These are phyloP conservation scores for Noctua janthe DNA, from an alignment of 2,888 invertebrate species.

Conservation along the genomic window DNA sequence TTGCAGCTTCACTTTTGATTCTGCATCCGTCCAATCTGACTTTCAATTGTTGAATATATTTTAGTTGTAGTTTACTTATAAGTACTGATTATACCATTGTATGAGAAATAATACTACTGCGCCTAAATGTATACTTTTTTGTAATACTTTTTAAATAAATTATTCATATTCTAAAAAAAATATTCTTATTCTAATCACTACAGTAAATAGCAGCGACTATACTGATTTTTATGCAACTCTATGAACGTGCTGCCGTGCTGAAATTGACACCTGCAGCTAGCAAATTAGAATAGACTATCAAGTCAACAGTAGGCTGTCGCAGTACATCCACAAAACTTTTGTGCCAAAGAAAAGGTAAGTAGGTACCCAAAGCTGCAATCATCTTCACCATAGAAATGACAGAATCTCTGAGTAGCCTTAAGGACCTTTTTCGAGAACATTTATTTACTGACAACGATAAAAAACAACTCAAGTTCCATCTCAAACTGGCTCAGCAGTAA, in stretches of 20 bases:
- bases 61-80: no score
- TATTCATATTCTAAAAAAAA: no score
- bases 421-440: slow-evolving; percentile 33
- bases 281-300: background rate
- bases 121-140: no score
- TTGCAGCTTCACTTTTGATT: background rate
- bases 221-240: background rate
- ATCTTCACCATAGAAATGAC: background rate
- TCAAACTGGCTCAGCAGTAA: slow-evolving; percentile 35
- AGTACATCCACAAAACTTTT: background rate
- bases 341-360: background rate
- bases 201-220: background rate
- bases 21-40: background rate
- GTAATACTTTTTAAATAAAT: no score
- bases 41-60: no score
- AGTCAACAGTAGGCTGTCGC: background rate
- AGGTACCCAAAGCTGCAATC: slow-evolving; percentile 4
- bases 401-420: slow-evolving; percentile 13
- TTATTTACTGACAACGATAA: slow-evolving; percentile 53
- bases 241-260: background rate
- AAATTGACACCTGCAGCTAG: background rate
- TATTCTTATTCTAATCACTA: background rate
- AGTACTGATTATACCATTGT: no score
- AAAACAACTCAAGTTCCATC: slow-evolving; percentile 50
- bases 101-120: no score